Conservation (phyloP, 2,888 invertebrate species). For the Apodemia duryi region DNA sequence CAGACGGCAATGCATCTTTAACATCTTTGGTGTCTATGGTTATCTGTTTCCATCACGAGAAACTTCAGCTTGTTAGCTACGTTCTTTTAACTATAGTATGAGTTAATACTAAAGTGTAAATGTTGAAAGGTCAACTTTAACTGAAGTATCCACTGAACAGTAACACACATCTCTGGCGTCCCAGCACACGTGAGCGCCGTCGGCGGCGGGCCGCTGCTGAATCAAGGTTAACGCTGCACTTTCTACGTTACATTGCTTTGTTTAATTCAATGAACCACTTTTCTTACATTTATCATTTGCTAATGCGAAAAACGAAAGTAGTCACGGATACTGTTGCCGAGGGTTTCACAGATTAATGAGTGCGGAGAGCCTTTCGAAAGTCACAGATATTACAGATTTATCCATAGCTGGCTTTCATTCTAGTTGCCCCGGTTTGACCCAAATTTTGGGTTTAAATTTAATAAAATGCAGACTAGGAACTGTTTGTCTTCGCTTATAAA, state of each 20-base stretch:
- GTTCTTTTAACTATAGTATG: too few relatives aligned
- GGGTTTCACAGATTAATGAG: neutral
- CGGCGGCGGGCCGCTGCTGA: neutral
- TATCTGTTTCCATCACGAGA: too few relatives aligned
- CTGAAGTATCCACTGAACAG: neutral
- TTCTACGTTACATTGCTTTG: conserved; percentile 5
- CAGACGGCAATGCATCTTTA: too few relatives aligned
- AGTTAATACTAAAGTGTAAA: too few relatives aligned
- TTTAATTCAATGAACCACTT: conserved; percentile 1
- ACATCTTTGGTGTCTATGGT: too few relatives aligned
- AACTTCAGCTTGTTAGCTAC: too few relatives aligned
- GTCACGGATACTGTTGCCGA: neutral
- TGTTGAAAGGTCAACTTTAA: too few relatives aligned
- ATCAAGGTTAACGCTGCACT: conserved; percentile 1
- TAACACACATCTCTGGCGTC: neutral
- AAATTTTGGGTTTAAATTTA: too few relatives aligned
- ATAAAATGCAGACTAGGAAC: too few relatives aligned
- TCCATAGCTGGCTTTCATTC: too few relatives aligned
- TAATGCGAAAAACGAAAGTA: conserved; percentile 9
- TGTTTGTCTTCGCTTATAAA: too few relatives aligned
- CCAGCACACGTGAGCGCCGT: neutral
- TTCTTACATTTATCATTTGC: neutral
- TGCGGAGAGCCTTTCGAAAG: neutral
- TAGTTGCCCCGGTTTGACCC: too few relatives aligned
- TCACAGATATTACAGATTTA: neutral